Evolutionary conservation across 1,140 invertebrate genomes (phyloP), one percentile per base, ranked within the genome.

Genomic region (Drosophila subobscura): DNA sequence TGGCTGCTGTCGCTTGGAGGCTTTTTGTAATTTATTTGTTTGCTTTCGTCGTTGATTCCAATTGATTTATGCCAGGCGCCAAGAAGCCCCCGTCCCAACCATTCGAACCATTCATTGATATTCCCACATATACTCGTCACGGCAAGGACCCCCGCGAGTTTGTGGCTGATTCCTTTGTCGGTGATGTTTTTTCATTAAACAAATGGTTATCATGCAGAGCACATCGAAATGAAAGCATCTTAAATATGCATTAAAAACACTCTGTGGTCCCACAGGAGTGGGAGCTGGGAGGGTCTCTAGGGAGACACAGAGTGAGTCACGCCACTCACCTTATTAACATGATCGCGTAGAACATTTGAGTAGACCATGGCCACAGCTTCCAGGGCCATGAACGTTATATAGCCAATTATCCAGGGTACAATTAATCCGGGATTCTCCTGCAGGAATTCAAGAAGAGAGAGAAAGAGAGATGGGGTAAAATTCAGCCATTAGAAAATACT

Each of bases 321-420:
- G 29, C 22, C 57, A 92, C 92, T 93, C 92, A 95, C 95, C 92
- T 93, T 94, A 91, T 95, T 95, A 58, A 95, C 94, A 91, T 96
- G 95, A 93, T 96, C 95, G 91, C 95, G 93, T 54, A 96, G 92
- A 16, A 96, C 94, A 91, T 96, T 96, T 22, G 95, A 95, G 90
- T 95, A 96, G 16, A 95, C 95, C 94, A 95, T 95, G 52, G 94
- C 94, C 86, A 96, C 94, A 14, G 94, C 95, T 91, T 96, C 95
- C 66, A 96, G 86, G 16, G 95, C 94, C 93, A 95, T 95, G 91
- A 95, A 95, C 3, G 95, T 95, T 86, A 96, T 95, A 79, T 94
- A 94, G 53, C 95, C 95, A 56, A 96, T 93, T 59, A 95, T 94
- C 95, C 95, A 96, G 42, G 95, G 94, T 58, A 95, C 94, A 33